Base-by-base conservation (phyloP, 2,113 vertebrate genomes). In the Corythaixoides concolor region DNA sequence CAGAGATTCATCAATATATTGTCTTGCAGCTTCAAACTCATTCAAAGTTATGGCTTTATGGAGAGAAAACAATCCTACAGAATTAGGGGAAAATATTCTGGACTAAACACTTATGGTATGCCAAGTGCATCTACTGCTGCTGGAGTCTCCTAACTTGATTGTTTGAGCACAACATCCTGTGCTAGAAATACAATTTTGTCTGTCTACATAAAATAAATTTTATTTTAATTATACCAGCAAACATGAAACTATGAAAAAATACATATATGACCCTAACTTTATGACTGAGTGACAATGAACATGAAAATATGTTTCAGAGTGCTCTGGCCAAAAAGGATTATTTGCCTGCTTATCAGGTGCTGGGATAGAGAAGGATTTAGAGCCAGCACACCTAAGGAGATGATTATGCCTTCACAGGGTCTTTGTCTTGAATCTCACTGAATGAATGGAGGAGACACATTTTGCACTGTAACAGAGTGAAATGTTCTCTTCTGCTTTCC, bases 401-500 rank as follows among this genome's bases (percentile, higher is more conserved):
- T 37, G 52, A 56, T 60, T 50, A 59, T 18, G 3, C 32, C 73
- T 50, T 74, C 35, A n/a, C 12, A 24, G 9, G 26, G 12, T 53
- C 53, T 92, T 82, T 81, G 60, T 56, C 59, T 93, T 55, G 39
- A 35, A 76, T 62, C 62, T 94, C 72, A 22, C 11, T 30, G 67
- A 90, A 58, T 33, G 58, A 68, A 67, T 72, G 20, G 49, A 80
- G 75, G 72, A 87, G 72, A 88, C 47, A 56, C 18, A 37, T 68
- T 67, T 49, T 85, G 62, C 81, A 39, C 88, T 69, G 80, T 77
- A 91, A 79, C 73, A 15, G 68, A 89, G 58, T 47, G 53, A 92
- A 94, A 76, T 24, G 89, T 89, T 91, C 58, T 97, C 91, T 87
- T 80, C 92, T 53, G 82, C 66, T 92, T 90, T 93, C 84, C 87